These are phyloP conservation scores for Leptopilina boulardi DNA, from an alignment of 1,140 invertebrate species.

Conservation along the genomic window DNA sequence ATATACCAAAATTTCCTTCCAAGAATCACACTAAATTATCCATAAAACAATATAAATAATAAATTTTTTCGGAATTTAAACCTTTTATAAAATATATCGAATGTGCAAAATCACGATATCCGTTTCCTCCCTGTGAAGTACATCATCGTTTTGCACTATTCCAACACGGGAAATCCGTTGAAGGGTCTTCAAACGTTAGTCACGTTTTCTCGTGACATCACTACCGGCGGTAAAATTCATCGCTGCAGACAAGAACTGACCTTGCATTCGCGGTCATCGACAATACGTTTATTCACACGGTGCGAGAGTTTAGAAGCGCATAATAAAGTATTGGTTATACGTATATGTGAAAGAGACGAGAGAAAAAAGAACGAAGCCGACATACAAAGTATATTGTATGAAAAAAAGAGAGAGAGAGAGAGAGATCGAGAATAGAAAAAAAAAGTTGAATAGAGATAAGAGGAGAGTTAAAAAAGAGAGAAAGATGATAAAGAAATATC, in stretches of 20 bases:
- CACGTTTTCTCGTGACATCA: conserved; percentile 55
- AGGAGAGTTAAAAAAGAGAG: conserved; percentile 13
- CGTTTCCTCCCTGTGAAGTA: conserved; percentile 17
- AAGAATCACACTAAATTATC: no score
- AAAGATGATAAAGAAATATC: conserved; percentile 27
- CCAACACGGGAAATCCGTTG: conserved; percentile 42
- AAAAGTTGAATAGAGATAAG: conserved; percentile 36
- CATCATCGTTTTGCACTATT: conserved; percentile 35
- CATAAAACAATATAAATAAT: no score
- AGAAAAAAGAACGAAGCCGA: not conserved
- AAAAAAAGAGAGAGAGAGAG: not conserved
- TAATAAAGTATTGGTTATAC: not conserved
- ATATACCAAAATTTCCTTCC: no score
- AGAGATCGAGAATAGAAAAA: not conserved
- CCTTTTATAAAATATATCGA: conserved; percentile 32
- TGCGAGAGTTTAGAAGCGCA: not conserved
- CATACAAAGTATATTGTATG: not conserved
- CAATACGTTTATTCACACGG: conserved; percentile 37
- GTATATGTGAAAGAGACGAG: conserved; percentile 31
- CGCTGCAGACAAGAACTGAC: conserved; percentile 61
- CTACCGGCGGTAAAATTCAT: conserved; percentile 38
- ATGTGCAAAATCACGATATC: conserved; percentile 37
- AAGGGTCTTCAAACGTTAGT: conserved; percentile 21
- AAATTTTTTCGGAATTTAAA: no score
- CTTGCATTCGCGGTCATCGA: conserved; percentile 59